A percentile compares a stretch with the other conserved stretches of the same genome.
Evolutionary conservation across 2,888 invertebrate genomes (phyloP).

Genomic region (Agrotis segetum): DNA sequence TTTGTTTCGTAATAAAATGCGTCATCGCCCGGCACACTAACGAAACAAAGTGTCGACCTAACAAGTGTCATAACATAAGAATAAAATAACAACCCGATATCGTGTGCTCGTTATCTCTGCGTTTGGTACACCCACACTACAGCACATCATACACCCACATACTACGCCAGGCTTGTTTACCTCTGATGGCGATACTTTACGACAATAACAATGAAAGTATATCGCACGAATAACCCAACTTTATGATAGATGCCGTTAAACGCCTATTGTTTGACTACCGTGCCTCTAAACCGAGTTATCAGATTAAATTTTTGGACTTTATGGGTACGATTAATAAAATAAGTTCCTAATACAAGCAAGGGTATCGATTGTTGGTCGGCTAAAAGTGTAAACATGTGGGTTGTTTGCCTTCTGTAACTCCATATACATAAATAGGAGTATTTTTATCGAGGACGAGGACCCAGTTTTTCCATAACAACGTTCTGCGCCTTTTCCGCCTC

Average conservation of each 20-base stretch:
- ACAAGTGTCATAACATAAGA: constrained; percentile 78
- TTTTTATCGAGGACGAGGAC: constrained; percentile 27
- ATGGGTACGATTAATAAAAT: constrained; percentile 46
- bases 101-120: constrained; percentile 79
- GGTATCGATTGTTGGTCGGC: constrained; percentile 39
- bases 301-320: constrained; percentile 46
- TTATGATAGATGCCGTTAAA: constrained; percentile 42
- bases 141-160: constrained; percentile 21
- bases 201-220: constrained; percentile 48
- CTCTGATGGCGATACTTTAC: constrained; percentile 40
- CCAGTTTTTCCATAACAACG: constrained; percentile 45
- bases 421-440: constrained; percentile 38
- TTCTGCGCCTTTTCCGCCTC: constrained; percentile 17
- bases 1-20: constrained; percentile 51
- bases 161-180: constrained; percentile 54
- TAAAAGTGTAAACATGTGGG: constrained; percentile 51
- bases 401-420: constrained; percentile 46
- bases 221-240: constrained; percentile 38
- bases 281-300: constrained; percentile 32
- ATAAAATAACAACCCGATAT: constrained; percentile 80
- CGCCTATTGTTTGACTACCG: constrained; percentile 45
- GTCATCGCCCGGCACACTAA: constrained; percentile 57
- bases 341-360: constrained; percentile 42
- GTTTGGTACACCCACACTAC: constrained; percentile 70
- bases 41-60: constrained; percentile 74